Evolutionary conservation across 1,140 invertebrate genomes (phyloP), one percentile per base, ranked within the genome.

Genomic region (Lucilia sericata): DNA sequence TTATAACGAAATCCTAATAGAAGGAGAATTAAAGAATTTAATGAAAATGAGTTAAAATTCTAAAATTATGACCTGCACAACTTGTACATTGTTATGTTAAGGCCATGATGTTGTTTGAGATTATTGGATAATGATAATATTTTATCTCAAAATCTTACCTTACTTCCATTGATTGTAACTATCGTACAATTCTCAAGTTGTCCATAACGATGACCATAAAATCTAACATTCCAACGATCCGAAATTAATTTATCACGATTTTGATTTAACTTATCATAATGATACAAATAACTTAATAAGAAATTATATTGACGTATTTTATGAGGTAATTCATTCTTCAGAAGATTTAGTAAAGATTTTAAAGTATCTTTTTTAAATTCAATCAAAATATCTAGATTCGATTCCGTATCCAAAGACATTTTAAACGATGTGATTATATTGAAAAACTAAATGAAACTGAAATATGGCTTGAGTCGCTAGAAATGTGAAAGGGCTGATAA

Each of bases 201-300:
- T 25, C 75, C 75, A n/a, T 19, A 42, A 5, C 75, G 75, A 78
- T 78, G 75, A 42, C 34, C 42, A 78, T 78, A 78, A 17, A 78
- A 78, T 78, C 75, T 30, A n/a, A 78, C 75, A 78, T 78, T 78
- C 75, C 75, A 78, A 42, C 34, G 75, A 19, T 78, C 75, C 36
- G 75, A 78, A n/a, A n/a, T 47, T 19, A 78, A 19, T 19, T 78
- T 34, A 47, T 42, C 5, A 2, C 75, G 75, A 78, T 78, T 78
- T 17, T 10, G 17, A 17, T 78, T 42, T 1, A 78, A 42, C 4
- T 5, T 78, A n/a, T 78, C 75, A 19, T 78, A 78, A 78, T 78
- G 75, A 78, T 78, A 78, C 8, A 78, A 42, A 78, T 78, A 78
- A 78, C 75, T 78, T 34, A 5, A 19, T 5, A 78, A n/a, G 36